Conservation (phyloP, 2,888 invertebrate species). For the Eilema griseolum region DNA sequence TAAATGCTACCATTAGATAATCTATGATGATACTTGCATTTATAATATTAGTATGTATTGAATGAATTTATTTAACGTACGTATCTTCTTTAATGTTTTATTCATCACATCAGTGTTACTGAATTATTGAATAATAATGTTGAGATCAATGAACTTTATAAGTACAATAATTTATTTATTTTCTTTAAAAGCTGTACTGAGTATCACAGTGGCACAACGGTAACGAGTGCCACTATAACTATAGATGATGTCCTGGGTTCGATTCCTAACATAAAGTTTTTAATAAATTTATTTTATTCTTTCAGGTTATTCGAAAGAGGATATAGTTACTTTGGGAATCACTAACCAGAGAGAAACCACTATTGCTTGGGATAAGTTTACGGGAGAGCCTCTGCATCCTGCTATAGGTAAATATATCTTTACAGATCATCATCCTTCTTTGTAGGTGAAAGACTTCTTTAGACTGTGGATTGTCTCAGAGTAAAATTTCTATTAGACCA, state of each 20-base stretch:
- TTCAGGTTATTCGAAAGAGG: constrained; percentile 86
- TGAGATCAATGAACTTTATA: neutral
- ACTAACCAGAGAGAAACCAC: constrained; percentile 99
- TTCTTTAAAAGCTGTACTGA: neutral
- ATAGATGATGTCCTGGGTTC: neutral
- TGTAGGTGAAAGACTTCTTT: no score
- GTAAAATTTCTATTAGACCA: no score
- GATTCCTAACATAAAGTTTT: neutral
- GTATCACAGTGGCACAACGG: neutral
- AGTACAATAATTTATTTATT: neutral
- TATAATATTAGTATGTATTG: neutral
- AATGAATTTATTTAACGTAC: neutral
- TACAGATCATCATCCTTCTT: neutral
- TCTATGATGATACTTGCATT: no score
- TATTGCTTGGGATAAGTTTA: constrained; percentile 96
- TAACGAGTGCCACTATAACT: neutral
- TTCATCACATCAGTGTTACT: neutral
- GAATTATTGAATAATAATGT: constrained; percentile 3
- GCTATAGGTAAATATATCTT: constrained; percentile 91
- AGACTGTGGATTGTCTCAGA: no score
- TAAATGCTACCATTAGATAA: no score
- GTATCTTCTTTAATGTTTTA: neutral
- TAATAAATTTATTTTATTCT: constrained; percentile 1
- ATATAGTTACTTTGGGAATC: constrained; percentile 95
- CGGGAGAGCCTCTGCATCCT: constrained; percentile 97